phyloP scores from a whole-genome alignment of 2,888 invertebrate species.

The Tipula unca region DNA sequence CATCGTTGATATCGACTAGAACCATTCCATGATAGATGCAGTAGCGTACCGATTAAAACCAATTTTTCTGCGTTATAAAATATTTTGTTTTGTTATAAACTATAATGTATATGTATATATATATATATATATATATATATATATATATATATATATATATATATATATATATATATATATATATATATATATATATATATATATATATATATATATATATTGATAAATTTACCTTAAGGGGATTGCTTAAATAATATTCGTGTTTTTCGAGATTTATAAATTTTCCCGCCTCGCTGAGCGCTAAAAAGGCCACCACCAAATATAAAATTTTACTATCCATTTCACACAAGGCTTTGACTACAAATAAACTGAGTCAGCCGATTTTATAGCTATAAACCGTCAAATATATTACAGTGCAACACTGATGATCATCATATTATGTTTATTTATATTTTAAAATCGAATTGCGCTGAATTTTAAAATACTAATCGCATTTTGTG shows the following conservation, averaged over 20 bases:
- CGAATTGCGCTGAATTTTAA: too few relatives aligned
- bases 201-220: too few relatives aligned
- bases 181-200: too few relatives aligned
- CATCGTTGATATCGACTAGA: neutral
- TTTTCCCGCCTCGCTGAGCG: neutral
- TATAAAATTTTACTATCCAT: neutral
- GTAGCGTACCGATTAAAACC: neutral
- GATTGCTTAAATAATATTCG: neutral
- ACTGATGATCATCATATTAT: too few relatives aligned
- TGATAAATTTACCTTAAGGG: constrained; percentile 9
- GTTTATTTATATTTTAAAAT: too few relatives aligned
- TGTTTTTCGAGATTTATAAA: neutral
- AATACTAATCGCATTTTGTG: too few relatives aligned
- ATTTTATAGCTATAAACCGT: too few relatives aligned
- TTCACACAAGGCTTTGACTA: neutral
- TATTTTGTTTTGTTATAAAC: too few relatives aligned
- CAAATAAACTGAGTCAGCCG: too few relatives aligned
- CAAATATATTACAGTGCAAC: too few relatives aligned
- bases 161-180: too few relatives aligned
- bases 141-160: neutral
- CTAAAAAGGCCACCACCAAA: neutral
- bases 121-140: neutral
- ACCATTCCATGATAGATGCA: neutral
- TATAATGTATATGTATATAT: too few relatives aligned
- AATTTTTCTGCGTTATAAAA: neutral